Evolutionary conservation across 2,797 vertebrate genomes (phyloP), one percentile per base, ranked within the genome.

Genomic region (Apogon hyalosoma): DNA sequence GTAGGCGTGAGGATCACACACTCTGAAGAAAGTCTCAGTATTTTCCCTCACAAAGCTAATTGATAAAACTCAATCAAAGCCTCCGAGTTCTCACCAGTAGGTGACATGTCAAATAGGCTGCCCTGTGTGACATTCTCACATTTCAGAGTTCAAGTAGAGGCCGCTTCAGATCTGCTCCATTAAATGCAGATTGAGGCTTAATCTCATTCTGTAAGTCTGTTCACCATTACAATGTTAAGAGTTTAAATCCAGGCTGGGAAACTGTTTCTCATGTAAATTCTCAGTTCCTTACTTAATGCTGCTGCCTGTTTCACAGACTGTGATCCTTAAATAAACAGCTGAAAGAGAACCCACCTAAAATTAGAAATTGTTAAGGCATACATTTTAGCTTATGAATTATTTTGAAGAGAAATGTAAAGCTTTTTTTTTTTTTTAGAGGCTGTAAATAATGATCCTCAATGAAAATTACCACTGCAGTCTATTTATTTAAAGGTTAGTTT

Each of bases 141-240:
- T 90, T 84, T 81, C 84, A 80, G 91, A 82, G 93, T 93, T 95
- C 94, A 95, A 93, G 93, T 93, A 87, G 90, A 93, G 93, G 93
- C 85, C 93, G 75, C 90, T 79, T 92, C 90, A 91, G 90, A 92
- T 93, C 86, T 92, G 82, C 77, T 87, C 84, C 89, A 93, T 93
- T 94, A 91, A 93, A 93, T 92, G 89, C 91, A 92, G 90, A 93
- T 93, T 81, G 86, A 64, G 88, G 87, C 90, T 89, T 94, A 93
- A 92, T 92, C 91, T 92, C 89, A 92, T 92, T 92, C 90, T 91
- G 87, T 91, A 92, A 91, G 4, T 92, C 91, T 90, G 87, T 86
- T 91, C 90, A 91, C 89, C 92, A 93, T 93, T 90, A 92, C 90
- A 92, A 93, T 91, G 89, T 92, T 80, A 91, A 90, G 88, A 91